Conservation (phyloP, 1,140 invertebrate species). For the Drosophila pectinifera region DNA sequence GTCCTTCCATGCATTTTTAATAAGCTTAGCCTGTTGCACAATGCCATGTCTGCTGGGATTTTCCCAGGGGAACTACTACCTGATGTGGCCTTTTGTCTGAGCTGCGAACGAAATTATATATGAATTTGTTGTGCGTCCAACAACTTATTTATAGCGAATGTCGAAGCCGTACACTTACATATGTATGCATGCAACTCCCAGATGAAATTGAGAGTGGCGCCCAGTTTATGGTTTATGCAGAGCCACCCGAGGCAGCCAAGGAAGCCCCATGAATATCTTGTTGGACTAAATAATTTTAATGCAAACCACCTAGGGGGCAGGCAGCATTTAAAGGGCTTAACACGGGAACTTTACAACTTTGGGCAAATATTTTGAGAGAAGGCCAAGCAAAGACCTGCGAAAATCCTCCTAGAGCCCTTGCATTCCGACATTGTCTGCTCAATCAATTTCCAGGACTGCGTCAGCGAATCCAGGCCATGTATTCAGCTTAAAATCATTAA, state of each 20-base stretch:
- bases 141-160: conserved; percentile 14
- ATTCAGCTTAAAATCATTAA: conserved; percentile 9
- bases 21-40: conserved; percentile 14
- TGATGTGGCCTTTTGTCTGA: background rate
- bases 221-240: conserved; percentile 1
- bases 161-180: conserved; percentile 4
- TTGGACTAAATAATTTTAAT: background rate
- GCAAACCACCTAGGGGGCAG: background rate
- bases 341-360: background rate
- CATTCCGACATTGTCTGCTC: background rate
- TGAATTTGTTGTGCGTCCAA: background rate
- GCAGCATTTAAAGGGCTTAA: background rate
- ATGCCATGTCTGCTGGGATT: background rate
- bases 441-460: conserved; percentile 8
- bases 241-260: background rate
- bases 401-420: background rate
- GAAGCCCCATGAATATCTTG: background rate
- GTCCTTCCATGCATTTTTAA: conserved; percentile 3
- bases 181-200: conserved; percentile 17
- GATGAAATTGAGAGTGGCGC: conserved; percentile 35
- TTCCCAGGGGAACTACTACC: background rate
- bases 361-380: background rate
- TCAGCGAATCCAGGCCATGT: conserved; percentile 7
- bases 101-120: background rate
- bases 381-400: background rate